Conservation (phyloP, 1,140 invertebrate species). For the Aphelenchoides fujianensis region DNA sequence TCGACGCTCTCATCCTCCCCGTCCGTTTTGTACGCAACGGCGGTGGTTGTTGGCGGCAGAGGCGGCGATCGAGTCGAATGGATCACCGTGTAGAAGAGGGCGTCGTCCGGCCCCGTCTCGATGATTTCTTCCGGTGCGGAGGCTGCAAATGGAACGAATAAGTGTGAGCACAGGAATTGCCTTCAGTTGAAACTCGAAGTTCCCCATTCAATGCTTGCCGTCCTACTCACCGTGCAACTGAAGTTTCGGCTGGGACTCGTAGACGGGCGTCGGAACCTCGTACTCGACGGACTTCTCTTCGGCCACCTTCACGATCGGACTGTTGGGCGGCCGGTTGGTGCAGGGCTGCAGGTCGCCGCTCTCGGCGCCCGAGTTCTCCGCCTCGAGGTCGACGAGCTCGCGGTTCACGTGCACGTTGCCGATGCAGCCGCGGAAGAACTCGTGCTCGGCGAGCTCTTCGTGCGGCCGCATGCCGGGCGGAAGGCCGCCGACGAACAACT, state of each 20-base stretch:
- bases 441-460: slow-evolving; percentile 19
- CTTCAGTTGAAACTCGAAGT: too few species aligned
- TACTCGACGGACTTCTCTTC: not conserved
- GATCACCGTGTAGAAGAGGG: not conserved
- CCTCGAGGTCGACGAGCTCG: slow-evolving; percentile 10
- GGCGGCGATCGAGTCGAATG: not conserved
- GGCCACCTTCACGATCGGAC: not conserved
- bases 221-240: not conserved
- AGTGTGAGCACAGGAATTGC: too few species aligned
- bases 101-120: not conserved
- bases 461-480: slow-evolving; percentile 46
- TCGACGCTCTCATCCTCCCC: too few species aligned
- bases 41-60: not conserved
- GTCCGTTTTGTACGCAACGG: not conserved
- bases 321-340: not conserved
- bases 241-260: not conserved
- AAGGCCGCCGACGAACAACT: slow-evolving; percentile 52
- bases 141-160: too few species aligned
- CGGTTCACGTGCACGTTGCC: slow-evolving; percentile 19
- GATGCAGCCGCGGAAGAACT: slow-evolving; percentile 44
- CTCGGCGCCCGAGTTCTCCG: not conserved
- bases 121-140: not conserved
- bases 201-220: too few species aligned
- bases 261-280: not conserved
- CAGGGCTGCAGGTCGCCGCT: slow-evolving; percentile 20